Evolutionary conservation across 2,888 invertebrate genomes (phyloP).

Genomic region (Sylvicola cinctus): DNA sequence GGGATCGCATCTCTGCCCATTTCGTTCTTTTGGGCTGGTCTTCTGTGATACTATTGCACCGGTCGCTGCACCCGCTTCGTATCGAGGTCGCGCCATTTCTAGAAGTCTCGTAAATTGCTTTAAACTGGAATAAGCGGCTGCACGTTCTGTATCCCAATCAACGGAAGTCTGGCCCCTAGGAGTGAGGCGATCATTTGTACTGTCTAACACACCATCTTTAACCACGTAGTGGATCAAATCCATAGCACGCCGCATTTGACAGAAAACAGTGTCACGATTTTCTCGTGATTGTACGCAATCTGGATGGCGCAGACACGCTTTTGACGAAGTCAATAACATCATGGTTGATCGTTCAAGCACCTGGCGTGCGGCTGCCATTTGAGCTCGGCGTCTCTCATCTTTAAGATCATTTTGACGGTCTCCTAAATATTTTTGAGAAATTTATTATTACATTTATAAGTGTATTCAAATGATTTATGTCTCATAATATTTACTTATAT

Average conservation of each 20-base stretch:
- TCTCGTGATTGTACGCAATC: conserved; percentile 83
- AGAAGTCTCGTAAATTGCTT: conserved; percentile 62
- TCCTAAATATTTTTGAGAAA: too few relatives aligned
- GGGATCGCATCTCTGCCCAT: neutral
- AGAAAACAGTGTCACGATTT: conserved; percentile 94
- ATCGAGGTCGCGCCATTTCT: conserved; percentile 34
- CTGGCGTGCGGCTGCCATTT: conserved; percentile 90
- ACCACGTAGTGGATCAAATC: conserved; percentile 95
- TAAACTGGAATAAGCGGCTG: conserved; percentile 56
- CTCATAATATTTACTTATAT: too few relatives aligned
- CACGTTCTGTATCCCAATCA: conserved; percentile 39
- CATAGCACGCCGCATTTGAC: conserved; percentile 92
- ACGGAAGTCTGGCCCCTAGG: conserved; percentile 21
- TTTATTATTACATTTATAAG: neutral
- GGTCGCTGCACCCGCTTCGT: conserved; percentile 6
- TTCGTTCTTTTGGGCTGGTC: conserved; percentile 9
- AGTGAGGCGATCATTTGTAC: conserved; percentile 23
- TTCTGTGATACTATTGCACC: conserved; percentile 2
- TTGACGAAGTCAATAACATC: conserved; percentile 91
- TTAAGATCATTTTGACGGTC: conserved; percentile 65
- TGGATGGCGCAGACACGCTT: conserved; percentile 86
- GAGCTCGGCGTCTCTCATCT: conserved; percentile 84
- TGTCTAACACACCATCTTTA: conserved; percentile 77
- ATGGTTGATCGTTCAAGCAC: conserved; percentile 91
- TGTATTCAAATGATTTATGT: too few relatives aligned